Conservation (phyloP, 2,888 invertebrate genomes). For the Camponotus fellah region DNA sequence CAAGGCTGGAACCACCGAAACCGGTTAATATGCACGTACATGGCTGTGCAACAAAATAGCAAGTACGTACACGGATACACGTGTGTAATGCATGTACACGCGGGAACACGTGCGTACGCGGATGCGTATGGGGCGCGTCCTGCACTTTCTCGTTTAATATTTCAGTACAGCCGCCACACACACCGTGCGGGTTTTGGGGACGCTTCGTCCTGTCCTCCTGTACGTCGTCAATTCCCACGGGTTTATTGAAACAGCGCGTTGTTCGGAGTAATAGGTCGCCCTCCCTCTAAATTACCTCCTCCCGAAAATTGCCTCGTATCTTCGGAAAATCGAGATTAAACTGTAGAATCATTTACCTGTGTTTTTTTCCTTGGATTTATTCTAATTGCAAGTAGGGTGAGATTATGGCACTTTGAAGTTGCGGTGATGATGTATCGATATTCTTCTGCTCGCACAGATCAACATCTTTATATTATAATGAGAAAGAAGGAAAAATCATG, state of each 20-base stretch:
- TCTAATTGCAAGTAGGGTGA: not conserved
- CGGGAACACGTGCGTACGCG: conserved; percentile 42
- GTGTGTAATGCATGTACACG: conserved; percentile 18
- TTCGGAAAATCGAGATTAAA: conserved; percentile 43
- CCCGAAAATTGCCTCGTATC: not conserved
- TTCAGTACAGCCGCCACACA: conserved; percentile 70
- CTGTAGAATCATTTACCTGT: conserved; percentile 33
- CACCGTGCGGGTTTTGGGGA: conserved; percentile 59
- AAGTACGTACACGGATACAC: conserved; percentile 22
- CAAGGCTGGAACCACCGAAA: conserved; percentile 33
- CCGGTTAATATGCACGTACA: conserved; percentile 65
- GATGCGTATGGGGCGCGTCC: conserved; percentile 19
- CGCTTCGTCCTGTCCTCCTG: conserved; percentile 69
- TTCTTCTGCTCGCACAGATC: not conserved
- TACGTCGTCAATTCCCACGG: conserved; percentile 79
- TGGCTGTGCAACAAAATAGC: conserved; percentile 60
- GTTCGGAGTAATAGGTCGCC: conserved; percentile 58
- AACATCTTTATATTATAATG: not conserved
- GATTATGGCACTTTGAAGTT: conserved; percentile 21
- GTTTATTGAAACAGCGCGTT: conserved; percentile 77
- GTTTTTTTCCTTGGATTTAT: no score
- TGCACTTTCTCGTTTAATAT: conserved; percentile 78
- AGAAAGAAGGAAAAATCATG: not conserved
- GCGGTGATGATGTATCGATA: not conserved
- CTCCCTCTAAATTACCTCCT: not conserved